phyloP scores from a whole-genome alignment of 92 coral and sea anemone genomes.

The Palythoa heliodiscus region DNA sequence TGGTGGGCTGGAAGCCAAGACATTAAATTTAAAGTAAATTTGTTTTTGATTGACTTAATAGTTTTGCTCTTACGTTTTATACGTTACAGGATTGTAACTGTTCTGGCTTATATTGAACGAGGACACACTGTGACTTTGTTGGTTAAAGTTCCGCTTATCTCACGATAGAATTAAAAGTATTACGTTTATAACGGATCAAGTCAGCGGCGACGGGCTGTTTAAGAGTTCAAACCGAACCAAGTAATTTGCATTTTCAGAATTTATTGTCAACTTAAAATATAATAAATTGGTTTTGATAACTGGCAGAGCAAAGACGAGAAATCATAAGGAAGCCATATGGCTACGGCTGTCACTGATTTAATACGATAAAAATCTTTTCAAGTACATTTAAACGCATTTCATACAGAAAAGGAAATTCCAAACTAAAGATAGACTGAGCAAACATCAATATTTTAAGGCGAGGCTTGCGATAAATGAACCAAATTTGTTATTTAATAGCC shows the following conservation, averaged over 20 bases:
- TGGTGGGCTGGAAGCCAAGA: no score
- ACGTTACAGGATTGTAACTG: background rate
- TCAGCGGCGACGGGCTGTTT: no score
- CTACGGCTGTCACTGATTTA: no score
- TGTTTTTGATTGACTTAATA: background rate
- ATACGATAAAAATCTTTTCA: background rate
- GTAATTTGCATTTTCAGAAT: background rate
- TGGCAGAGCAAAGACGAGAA: no score
- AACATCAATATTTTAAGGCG: background rate
- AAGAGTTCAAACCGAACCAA: no score
- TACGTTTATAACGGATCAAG: no score
- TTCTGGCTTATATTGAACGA: background rate
- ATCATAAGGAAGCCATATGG: no score
- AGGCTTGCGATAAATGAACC: background rate
- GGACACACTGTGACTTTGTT: background rate
- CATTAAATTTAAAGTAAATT: no score
- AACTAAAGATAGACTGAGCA: background rate
- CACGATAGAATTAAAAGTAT: no score
- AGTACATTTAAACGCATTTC: background rate
- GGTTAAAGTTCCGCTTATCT: background rate
- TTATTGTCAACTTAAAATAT: background rate
- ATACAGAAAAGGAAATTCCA: constrained; percentile 2
- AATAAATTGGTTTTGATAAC: background rate
- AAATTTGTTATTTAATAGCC: background rate
- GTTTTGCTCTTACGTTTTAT: background rate